Evolutionary conservation across 2,888 invertebrate species (phyloP).

Genomic region (Brassicogethes aeneus): DNA sequence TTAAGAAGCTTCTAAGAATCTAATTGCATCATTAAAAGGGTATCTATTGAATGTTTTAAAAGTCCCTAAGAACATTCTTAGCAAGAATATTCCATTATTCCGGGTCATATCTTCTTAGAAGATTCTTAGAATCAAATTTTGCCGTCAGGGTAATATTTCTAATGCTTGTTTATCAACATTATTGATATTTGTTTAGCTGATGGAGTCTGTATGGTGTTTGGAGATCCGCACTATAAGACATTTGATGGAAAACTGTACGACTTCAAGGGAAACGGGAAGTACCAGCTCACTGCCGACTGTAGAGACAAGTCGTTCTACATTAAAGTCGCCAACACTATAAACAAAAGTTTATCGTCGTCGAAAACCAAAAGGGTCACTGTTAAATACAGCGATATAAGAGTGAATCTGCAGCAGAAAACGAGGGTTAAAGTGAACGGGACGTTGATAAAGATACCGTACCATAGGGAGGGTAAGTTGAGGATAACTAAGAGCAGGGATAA

Average conservation of each 20-base stretch:
- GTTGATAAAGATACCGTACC: slow-evolving; percentile 62
- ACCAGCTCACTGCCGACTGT: slow-evolving; percentile 81
- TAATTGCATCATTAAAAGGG: too few relatives aligned
- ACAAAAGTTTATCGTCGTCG: slow-evolving; percentile 71
- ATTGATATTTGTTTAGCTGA: slow-evolving; percentile 63
- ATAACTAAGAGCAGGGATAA: slow-evolving; percentile 29
- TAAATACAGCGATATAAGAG: slow-evolving; percentile 63
- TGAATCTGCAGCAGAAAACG: slow-evolving; percentile 79
- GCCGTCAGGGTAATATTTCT: too few relatives aligned
- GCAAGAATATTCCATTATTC: too few relatives aligned
- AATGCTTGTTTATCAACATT: too few relatives aligned
- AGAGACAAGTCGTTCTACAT: slow-evolving; percentile 72
- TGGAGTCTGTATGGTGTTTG: slow-evolving; percentile 88
- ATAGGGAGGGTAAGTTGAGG: slow-evolving; percentile 33
- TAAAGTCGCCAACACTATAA: slow-evolving; percentile 72
- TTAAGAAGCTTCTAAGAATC: too few relatives aligned
- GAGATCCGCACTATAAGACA: slow-evolving; percentile 91
- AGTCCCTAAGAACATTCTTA: too few relatives aligned
- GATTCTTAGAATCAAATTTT: too few relatives aligned
- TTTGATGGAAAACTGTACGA: slow-evolving; percentile 92
- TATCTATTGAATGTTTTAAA: too few relatives aligned
- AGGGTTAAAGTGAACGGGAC: slow-evolving; percentile 80
- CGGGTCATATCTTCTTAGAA: too few relatives aligned
- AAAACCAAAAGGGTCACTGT: slow-evolving; percentile 85
- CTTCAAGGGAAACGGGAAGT: slow-evolving; percentile 90